phyloP scores from a whole-genome alignment of 2,113 vertebrate genomes.

The Scolopax mira region DNA sequence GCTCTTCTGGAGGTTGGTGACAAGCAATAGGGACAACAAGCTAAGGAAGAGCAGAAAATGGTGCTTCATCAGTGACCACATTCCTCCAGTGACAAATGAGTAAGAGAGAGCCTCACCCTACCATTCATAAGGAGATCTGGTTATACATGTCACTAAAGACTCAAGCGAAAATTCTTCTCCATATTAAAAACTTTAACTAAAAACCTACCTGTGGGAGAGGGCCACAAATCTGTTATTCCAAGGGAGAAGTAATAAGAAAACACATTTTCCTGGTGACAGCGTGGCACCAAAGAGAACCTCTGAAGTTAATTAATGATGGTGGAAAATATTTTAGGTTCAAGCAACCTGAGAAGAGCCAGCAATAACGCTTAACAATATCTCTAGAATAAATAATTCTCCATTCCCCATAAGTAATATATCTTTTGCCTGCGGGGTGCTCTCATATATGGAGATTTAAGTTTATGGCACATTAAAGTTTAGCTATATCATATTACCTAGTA shows the following conservation, averaged over 20 bases:
- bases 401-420: slow-evolving; percentile 8
- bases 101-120: not conserved
- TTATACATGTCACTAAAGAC: not conserved
- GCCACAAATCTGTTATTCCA: not conserved
- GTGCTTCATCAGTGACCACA: not conserved
- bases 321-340: not conserved
- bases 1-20: not conserved
- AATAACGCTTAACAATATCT: not conserved
- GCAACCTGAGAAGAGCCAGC: not conserved
- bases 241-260: not conserved
- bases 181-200: not conserved
- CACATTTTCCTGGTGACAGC: not conserved
- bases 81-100: not conserved
- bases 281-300: not conserved
- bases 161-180: not conserved
- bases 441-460: not conserved
- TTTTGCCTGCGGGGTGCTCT: slow-evolving; percentile 1
- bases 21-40: not conserved
- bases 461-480: slow-evolving; percentile 23
- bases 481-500: not conserved
- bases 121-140: not conserved
- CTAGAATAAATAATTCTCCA: not conserved
- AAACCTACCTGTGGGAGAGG: not conserved
- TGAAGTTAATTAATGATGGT: not conserved
- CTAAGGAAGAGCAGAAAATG: not conserved